These are phyloP conservation scores for Pseudochirops corinnae DNA, from an alignment of 2,797 vertebrate species.

Conservation along the genomic window DNA sequence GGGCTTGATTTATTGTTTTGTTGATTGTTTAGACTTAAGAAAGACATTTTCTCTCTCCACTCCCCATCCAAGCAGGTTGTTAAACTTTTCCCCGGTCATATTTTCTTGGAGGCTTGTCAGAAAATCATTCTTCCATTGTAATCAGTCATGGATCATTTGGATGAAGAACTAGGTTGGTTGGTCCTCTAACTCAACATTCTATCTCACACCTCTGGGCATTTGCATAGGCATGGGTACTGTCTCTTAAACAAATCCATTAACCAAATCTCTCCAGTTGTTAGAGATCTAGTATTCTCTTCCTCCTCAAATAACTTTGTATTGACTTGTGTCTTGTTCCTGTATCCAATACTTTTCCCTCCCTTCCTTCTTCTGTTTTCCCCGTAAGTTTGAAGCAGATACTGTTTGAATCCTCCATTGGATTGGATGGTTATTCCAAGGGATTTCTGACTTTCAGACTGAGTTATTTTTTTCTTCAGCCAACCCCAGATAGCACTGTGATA, in stretches of 20 bases:
- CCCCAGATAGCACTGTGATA: neutral
- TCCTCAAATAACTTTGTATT: neutral
- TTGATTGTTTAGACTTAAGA: neutral
- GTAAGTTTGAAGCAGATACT: neutral
- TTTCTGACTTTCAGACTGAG: neutral
- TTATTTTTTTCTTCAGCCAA: neutral
- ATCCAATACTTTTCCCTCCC: neutral
- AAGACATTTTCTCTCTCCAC: neutral
- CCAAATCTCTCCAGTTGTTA: neutral
- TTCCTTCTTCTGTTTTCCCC: neutral
- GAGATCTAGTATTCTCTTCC: neutral
- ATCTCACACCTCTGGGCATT: neutral
- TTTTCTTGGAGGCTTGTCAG: neutral
- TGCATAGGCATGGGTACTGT: neutral
- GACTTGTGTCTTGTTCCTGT: neutral
- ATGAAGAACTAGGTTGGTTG: neutral
- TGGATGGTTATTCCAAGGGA: neutral
- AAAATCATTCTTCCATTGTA: neutral
- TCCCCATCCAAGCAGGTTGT: neutral
- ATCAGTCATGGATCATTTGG: neutral
- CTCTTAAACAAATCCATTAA: neutral
- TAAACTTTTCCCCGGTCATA: neutral
- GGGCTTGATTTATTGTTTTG: neutral
- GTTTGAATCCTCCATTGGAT: neutral
- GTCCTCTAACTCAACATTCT: neutral